Conservation (phyloP, 2,797 vertebrate genomes). For the Trachops cirrhosus region DNA sequence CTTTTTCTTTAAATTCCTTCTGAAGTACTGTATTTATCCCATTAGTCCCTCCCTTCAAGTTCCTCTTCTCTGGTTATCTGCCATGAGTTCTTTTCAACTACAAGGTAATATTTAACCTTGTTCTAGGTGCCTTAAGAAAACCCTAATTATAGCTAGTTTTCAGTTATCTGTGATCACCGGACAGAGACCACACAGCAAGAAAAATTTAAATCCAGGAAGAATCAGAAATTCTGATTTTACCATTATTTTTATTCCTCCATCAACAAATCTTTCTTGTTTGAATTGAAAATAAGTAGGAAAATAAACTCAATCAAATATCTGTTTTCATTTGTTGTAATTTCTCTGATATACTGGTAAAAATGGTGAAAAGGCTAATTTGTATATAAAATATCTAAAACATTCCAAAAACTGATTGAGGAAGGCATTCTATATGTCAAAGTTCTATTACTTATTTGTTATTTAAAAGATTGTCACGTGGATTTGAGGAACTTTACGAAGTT, state of each 20-base stretch:
- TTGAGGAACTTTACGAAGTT: neutral
- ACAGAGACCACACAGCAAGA: slow-evolving; percentile 22
- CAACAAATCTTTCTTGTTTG: slow-evolving; percentile 25
- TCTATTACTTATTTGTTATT: neutral
- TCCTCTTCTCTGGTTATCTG: slow-evolving; percentile 46
- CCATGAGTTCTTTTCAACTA: slow-evolving; percentile 40
- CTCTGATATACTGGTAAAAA: neutral
- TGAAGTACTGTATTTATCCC: slow-evolving; percentile 27
- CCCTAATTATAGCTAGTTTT: slow-evolving; percentile 32
- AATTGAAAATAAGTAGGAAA: slow-evolving; percentile 21
- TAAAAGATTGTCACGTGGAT: neutral
- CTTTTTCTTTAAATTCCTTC: slow-evolving; percentile 55
- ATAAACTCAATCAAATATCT: slow-evolving; percentile 16
- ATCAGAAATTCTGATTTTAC: slow-evolving; percentile 47
- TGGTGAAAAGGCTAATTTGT: neutral
- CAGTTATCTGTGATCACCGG: slow-evolving; percentile 41
- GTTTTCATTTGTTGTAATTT: neutral
- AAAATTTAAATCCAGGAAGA: slow-evolving; percentile 50
- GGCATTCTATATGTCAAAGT: neutral
- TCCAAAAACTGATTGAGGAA: neutral
- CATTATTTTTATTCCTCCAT: slow-evolving; percentile 33
- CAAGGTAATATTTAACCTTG: slow-evolving; percentile 35
- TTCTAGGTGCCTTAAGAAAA: slow-evolving; percentile 48
- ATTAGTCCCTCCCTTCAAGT: slow-evolving; percentile 52
- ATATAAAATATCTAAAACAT: neutral